Evolutionary conservation across 2,797 vertebrate genomes (phyloP), one percentile per base, ranked within the genome.

Genomic region (Melanotaenia trifasciata): DNA sequence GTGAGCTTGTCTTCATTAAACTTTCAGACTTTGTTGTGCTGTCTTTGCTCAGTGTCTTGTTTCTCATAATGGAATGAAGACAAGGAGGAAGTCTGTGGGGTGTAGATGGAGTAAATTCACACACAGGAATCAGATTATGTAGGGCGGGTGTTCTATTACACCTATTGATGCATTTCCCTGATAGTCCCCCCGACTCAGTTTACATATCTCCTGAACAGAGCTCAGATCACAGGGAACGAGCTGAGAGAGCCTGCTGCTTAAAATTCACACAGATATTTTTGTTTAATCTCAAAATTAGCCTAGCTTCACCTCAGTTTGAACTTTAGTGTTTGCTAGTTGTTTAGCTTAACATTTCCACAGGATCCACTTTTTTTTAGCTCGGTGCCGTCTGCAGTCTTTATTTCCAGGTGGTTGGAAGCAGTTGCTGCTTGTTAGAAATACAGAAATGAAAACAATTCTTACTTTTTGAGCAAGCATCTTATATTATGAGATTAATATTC

Each of bases 121-220:
- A 14, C 65, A 53, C 40, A 70, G 62, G 76, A 84, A 84, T 90
- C 84, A 28, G 14, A 80, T 90, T 83, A 87, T 75, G 30, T 70
- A 45, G 81, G 81, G 70, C 81, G 72, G 69, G 87, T 79, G 66
- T 90, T 79, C 58, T 35, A 62, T 90, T 84, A 87, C 90, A 78
- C 11, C 71, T 71, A 74, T 61, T 43, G 79, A 83, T 70, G 28
- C 0, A 64, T 10, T 30, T 40, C 38, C 43, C 70, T 66, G 57
- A 69, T 14, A n/a, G 32, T 4, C 60, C 28, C 7, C 58, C 24
- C 35, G 43, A 62, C 79, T 86, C 76, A 2, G 2, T 16, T 84
- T 86, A 81, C 35, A 36, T 2, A 36, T 54, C 8, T 61, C 24
- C 26, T 20, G 20, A 28, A 58, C 18, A 18, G 14, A 69, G 18